Evolutionary conservation across 2,888 invertebrate genomes (phyloP).

Genomic region (Torymus tubicola): DNA sequence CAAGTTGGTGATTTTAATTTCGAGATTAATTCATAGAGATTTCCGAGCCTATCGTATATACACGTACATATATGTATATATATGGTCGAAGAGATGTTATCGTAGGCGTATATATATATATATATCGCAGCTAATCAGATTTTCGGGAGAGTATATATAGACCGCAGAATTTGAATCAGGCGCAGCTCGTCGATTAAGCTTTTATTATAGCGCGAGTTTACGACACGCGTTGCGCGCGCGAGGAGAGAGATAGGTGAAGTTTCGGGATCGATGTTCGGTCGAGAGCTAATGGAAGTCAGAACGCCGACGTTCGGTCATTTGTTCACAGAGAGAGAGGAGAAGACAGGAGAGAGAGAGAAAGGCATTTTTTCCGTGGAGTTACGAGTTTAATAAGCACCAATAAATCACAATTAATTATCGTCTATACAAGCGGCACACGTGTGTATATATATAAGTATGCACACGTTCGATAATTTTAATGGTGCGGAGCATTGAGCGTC

Average conservation of each 20-base stretch:
- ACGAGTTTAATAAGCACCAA: too few species aligned
- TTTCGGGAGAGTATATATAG: background rate
- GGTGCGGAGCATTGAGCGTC: too few species aligned
- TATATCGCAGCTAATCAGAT: constrained; percentile 22
- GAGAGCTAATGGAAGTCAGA: too few species aligned
- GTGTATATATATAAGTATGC: too few species aligned
- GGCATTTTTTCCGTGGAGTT: too few species aligned
- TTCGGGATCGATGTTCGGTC: background rate
- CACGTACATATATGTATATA: background rate
- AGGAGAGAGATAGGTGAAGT: background rate
- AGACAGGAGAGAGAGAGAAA: too few species aligned
- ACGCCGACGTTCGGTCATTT: too few species aligned
- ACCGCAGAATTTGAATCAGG: constrained; percentile 32
- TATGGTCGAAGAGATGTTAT: constrained; percentile 32
- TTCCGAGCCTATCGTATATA: background rate
- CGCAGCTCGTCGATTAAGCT: constrained; percentile 36
- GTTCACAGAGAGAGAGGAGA: too few species aligned
- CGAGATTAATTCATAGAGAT: constrained; percentile 47
- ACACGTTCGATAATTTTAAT: too few species aligned
- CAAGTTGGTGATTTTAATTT: constrained; percentile 47
- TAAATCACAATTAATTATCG: too few species aligned
- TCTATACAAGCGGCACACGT: too few species aligned
- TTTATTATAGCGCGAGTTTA: constrained; percentile 26
- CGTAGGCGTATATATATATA: background rate
- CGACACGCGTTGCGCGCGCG: background rate